Evolutionary conservation across 1,140 invertebrate genomes (phyloP), one percentile per base, ranked within the genome.

Genomic region (Ostrea edulis): DNA sequence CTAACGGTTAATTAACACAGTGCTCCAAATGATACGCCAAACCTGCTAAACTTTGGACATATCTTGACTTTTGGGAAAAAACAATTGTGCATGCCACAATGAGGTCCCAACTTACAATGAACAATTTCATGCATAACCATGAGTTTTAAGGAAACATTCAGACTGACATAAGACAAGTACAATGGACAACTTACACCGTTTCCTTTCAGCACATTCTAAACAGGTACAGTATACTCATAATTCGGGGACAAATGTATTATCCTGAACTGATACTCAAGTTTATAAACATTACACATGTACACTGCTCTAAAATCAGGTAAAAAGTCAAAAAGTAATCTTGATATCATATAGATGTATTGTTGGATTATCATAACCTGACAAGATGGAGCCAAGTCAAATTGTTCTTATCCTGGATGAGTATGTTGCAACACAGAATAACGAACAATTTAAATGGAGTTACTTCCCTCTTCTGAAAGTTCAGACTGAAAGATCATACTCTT

Each of bases 11-110:
- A 29, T 77, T 25, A 77, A 77, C 68, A 29, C 8, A 17, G 68
- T 77, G 68, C 68, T 77, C 68, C 68, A 77, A 77, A 77, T 77
- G 68, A 77, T 77, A 77, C 25, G 68, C 35, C 68, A 77, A 29
- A 29, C 68, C 68, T 44, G 25, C 22, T n/a, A 77, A 77, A 77
- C 25, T 29, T 77, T 77, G 29, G 68, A 35, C 25, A 77, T 35
- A 77, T 20, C n/a, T 20, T 20, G 55, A 62, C 55, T 62, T 62
- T 20, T 77, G 22, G 14, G 12, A 25, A 29, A 0, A 8, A 35
- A 12, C 14, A 77, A 35, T 29, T 35, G 35, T 77, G 9, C 25
- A 77, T 77, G 68, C 68, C 22, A 77, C 68, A 77, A 29, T 5
- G 14, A 17, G 25, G 25, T 35, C 35, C 35, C 5, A 5, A 44